Percentiles rank a stretch among this genome's conserved stretches.
These are phyloP conservation scores for Oreotrochilus melanogaster DNA, from an alignment of 2,113 vertebrate genomes.

Conservation along the genomic window DNA sequence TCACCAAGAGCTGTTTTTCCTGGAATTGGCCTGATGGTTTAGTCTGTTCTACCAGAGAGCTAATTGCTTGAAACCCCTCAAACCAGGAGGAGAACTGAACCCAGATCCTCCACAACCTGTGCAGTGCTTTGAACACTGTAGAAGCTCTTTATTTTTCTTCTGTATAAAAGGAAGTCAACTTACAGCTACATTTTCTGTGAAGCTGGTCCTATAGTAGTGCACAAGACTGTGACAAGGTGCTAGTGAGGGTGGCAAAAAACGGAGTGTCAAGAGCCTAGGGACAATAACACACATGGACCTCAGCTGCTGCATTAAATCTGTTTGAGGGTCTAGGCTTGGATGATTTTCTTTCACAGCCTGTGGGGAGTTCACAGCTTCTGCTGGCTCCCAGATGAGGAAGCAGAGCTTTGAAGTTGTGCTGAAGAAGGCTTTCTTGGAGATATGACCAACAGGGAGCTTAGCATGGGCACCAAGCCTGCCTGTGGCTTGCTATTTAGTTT, in stretches of 20 bases:
- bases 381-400: background rate
- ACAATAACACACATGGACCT: background rate
- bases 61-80: background rate
- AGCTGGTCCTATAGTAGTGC: background rate
- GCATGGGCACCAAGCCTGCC: background rate
- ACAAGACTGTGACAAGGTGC: background rate
- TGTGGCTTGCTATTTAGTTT: background rate
- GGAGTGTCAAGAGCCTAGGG: background rate
- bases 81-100: background rate
- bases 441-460: background rate
- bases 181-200: background rate
- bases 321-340: background rate
- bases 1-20: background rate
- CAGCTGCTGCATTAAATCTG: background rate
- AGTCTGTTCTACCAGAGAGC: background rate
- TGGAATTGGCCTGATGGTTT: background rate
- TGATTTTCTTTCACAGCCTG: background rate
- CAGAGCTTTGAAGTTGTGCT: background rate
- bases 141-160: background rate
- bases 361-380: background rate
- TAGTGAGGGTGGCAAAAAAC: background rate
- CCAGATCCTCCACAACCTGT: background rate
- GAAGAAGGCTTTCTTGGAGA: background rate
- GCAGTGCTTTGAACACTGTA: background rate
- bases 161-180: background rate